Evolutionary conservation across 2,888 invertebrate species (phyloP), one percentile per base, ranked within the genome.

Genomic region (Aspidiotus rigidus): DNA sequence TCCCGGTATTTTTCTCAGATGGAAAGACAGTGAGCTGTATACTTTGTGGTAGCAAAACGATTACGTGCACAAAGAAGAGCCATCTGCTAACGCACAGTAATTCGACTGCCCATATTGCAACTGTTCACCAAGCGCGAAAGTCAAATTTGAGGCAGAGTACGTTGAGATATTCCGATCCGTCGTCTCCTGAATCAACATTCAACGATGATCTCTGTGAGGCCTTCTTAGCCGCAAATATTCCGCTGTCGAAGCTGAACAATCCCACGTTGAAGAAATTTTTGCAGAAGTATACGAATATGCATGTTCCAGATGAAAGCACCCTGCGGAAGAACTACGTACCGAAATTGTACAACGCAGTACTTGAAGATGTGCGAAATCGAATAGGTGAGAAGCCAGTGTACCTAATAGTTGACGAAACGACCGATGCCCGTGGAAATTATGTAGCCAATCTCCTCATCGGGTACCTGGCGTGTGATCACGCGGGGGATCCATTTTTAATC

Each of bases 331-430:
- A n/a, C n/a, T n/a, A n/a, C n/a, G n/a, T n/a, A n/a, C n/a, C n/a
- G n/a, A n/a, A n/a, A n/a, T n/a, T 11, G 28, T 63, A 63, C 28
- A 7, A 53, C 17, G 63, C 44, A 28, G 53, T 9, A 53, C 44
- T 53, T 44, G 39, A 63, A 15, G 28, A 63, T 7, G 53, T 63
- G 53, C 44, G 53, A 63, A 53, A 53, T 63, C 53, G 54, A 17
- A 17, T 53, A 17, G 13, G 15, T 17, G 39, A 53, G 44, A 63
- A 63, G 40, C 40, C 40, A 17, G 40, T 62, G n/a, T 49, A 49
- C 49, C 9, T 49, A 49, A 49, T 62, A 42, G 62, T 13, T 41
- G 42, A 63, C n/a, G 53, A 63, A 49, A 63, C 64, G 8, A 64
- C 54, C 49, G 13, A 54, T 64, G 15, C 40, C 40, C 15, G 54